Percentiles rank a stretch among this genome's conserved stretches.
Conservation (phyloP, 2,113 vertebrate species). For the Plecotus auritus region DNA sequence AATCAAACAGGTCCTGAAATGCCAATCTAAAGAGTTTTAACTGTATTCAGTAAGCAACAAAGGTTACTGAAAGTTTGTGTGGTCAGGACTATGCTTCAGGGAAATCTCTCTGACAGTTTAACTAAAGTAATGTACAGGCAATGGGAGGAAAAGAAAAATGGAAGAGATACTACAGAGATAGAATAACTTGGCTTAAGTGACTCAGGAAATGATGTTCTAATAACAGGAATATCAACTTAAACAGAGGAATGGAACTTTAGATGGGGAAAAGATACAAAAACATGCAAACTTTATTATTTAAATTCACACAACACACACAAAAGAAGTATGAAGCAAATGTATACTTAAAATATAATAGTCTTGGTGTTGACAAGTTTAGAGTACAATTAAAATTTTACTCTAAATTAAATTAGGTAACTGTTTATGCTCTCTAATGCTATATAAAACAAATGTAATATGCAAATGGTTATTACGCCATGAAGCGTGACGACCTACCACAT, state of each 20-base stretch:
- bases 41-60: not conserved
- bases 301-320: not conserved
- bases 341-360: not conserved
- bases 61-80: not conserved
- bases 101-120: not conserved
- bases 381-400: not conserved
- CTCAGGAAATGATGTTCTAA: conserved; percentile 10
- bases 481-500: too few species aligned
- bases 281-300: not conserved
- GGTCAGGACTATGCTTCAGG: not conserved
- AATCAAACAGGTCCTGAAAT: not conserved
- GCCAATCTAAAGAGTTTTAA: not conserved
- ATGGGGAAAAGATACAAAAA: not conserved
- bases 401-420: not conserved
- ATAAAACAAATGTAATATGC: too few species aligned
- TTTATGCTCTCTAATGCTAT: not conserved
- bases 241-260: not conserved
- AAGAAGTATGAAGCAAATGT: not conserved
- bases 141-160: not conserved
- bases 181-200: not conserved
- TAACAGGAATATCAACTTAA: not conserved
- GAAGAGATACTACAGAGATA: not conserved
- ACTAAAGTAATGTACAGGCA: not conserved
- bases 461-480: too few species aligned
- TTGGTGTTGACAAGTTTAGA: not conserved